Evolutionary conservation across 2,797 vertebrate species (phyloP).

Genomic region (Holocentrus rufus): DNA sequence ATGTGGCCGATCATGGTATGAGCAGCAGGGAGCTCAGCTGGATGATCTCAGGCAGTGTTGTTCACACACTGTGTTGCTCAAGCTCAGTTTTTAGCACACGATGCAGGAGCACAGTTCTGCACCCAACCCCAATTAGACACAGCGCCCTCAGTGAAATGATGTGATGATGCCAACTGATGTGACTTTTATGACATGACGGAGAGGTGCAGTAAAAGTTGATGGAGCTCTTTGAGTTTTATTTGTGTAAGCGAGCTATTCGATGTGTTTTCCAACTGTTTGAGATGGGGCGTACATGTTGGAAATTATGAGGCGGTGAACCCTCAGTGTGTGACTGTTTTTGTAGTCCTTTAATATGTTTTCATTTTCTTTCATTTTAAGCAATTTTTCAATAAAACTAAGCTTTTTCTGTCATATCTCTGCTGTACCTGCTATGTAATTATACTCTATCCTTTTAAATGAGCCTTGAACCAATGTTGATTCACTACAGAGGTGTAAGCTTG

Average conservation of each 20-base stretch:
- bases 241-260: background rate
- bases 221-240: background rate
- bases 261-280: background rate
- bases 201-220: constrained; percentile 2
- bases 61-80: background rate
- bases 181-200: constrained; percentile 5
- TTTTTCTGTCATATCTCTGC: background rate
- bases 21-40: background rate
- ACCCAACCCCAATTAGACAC: background rate
- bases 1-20: background rate
- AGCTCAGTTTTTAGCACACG: background rate
- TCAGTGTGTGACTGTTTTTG: background rate
- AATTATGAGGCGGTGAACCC: background rate
- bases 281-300: background rate
- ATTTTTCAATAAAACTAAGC: background rate
- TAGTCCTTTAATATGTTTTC: no score
- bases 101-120: background rate
- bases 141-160: constrained; percentile 1
- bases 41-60: background rate
- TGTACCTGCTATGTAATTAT: constrained; percentile 1
- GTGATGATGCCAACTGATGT: background rate
- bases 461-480: constrained; percentile 25
- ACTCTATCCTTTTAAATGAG: constrained; percentile 7
- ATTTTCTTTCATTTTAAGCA: background rate
- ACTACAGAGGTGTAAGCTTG: background rate